Conservation (phyloP, 2,888 invertebrate genomes). For the Acanthosepion lycidas region DNA sequence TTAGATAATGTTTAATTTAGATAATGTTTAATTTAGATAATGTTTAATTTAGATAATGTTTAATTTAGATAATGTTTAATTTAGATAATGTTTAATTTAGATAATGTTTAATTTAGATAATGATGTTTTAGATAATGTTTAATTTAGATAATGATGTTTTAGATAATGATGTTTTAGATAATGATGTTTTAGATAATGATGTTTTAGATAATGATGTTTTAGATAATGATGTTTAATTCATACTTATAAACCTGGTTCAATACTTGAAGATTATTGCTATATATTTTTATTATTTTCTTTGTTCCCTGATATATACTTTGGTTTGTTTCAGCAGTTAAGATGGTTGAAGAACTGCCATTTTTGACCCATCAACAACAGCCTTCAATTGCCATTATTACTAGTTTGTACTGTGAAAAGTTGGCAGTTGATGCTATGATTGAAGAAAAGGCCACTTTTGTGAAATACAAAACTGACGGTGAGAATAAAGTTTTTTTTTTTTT, state of each 20-base stretch:
- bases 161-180: too few species aligned
- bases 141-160: too few species aligned
- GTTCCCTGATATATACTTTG: not conserved
- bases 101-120: too few species aligned
- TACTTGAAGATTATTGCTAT: not conserved
- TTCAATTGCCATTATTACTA: conserved; percentile 97
- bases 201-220: too few species aligned
- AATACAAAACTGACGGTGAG: conserved; percentile 95
- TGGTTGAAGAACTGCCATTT: conserved; percentile 95
- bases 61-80: too few species aligned
- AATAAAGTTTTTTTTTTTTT: not conserved
- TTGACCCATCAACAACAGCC: conserved; percentile 92
- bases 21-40: too few species aligned
- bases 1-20: too few species aligned
- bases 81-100: too few species aligned
- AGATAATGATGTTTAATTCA: too few species aligned
- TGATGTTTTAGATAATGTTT: too few species aligned
- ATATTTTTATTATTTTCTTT: not conserved
- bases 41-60: too few species aligned
- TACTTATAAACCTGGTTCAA: not conserved
- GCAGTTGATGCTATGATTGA: conserved; percentile 99
- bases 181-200: too few species aligned
- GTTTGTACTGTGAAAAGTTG: conserved; percentile 96
- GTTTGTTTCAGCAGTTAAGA: conserved; percentile 63
- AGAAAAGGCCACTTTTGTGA: conserved; percentile 95